These are phyloP conservation scores for Pinna nobilis DNA, from an alignment of 1,140 invertebrate genomes.

Conservation along the genomic window DNA sequence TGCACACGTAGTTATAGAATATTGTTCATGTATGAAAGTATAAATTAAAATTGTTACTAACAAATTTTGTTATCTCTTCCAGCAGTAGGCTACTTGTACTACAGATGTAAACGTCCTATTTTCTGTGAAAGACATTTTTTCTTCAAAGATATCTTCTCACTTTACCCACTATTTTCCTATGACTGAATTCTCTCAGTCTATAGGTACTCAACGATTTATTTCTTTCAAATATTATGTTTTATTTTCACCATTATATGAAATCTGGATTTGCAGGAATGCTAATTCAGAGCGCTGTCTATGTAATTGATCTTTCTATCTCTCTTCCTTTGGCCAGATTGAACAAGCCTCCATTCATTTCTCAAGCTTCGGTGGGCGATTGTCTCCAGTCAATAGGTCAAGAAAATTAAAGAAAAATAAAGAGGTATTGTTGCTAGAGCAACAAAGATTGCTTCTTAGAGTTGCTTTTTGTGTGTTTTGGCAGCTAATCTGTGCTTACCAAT, in stretches of 20 bases:
- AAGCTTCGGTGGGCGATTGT: slow-evolving; percentile 32
- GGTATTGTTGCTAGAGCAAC: slow-evolving; percentile 24
- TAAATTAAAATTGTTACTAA: too few relatives aligned
- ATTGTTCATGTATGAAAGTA: too few relatives aligned
- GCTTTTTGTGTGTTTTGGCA: background rate
- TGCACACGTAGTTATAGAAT: too few relatives aligned
- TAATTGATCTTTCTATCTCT: background rate
- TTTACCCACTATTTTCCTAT: background rate
- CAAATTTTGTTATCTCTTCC: too few relatives aligned
- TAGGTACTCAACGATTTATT: background rate
- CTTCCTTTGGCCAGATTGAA: slow-evolving; percentile 32
- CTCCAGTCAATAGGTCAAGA: slow-evolving; percentile 36
- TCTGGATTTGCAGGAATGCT: background rate
- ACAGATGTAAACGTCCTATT: too few relatives aligned
- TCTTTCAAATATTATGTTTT: background rate
- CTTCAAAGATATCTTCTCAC: background rate
- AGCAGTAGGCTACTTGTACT: too few relatives aligned
- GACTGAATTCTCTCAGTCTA: background rate
- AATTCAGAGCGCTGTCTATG: background rate
- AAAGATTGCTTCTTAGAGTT: slow-evolving; percentile 12
- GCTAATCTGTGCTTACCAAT: background rate
- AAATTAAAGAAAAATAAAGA: slow-evolving; percentile 40
- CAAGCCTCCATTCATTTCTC: slow-evolving; percentile 37
- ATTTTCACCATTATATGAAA: background rate
- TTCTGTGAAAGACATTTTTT: too few relatives aligned